Conservation (phyloP, 1,140 invertebrate species). For the Caenorhabditis briggsae region DNA sequence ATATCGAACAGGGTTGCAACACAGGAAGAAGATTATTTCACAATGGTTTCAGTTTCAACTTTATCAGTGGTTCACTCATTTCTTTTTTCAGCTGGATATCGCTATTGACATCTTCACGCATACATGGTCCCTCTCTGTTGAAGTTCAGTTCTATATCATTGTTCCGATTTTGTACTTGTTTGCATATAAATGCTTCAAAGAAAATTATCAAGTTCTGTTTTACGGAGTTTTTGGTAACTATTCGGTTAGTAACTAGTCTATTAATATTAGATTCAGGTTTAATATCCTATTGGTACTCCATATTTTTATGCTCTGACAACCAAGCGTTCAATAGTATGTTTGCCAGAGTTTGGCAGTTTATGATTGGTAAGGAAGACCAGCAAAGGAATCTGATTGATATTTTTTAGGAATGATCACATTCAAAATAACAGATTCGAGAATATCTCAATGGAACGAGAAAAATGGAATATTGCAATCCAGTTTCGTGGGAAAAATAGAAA, state of each 20-base stretch:
- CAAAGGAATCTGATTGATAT: not conserved
- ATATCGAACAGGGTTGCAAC: not conserved
- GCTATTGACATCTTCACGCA: conserved; percentile 1
- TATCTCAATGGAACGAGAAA: not conserved
- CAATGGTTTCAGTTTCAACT: not conserved
- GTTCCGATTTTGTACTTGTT: not conserved
- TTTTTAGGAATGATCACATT: conserved; percentile 8
- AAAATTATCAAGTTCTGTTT: not conserved
- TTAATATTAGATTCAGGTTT: not conserved
- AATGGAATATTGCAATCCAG: not conserved
- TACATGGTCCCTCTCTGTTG: conserved; percentile 8
- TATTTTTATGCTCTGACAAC: not conserved
- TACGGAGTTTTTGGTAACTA: not conserved
- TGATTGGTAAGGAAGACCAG: not conserved
- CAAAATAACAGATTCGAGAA: not conserved
- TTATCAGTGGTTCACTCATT: not conserved
- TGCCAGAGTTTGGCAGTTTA: conserved; percentile 7
- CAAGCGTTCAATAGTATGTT: not conserved
- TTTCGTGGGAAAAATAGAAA: no score
- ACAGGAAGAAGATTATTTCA: not conserved
- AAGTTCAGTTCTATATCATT: not conserved
- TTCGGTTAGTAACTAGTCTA: not conserved
- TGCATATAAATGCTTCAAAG: not conserved
- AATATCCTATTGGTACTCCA: not conserved
- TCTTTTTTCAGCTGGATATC: not conserved